Base-by-base conservation (phyloP, 2,888 invertebrate genomes). In the Thelaira solivaga region DNA sequence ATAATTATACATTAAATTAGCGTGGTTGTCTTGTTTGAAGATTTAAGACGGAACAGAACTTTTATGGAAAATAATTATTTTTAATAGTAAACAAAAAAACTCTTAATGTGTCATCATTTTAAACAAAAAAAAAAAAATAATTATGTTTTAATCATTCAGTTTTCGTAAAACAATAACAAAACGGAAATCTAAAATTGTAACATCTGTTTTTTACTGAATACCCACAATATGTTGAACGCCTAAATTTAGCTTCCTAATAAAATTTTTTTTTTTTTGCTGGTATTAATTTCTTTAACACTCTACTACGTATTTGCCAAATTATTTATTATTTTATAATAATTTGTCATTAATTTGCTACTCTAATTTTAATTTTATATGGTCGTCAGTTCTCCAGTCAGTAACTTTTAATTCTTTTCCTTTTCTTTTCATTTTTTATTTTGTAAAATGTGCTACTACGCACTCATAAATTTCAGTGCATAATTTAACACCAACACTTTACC, bases 301-400 rank as follows among this genome's bases (percentile, higher is more conserved):
- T 29, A 55, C 20, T 29, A n/a, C n/a, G n/a, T n/a, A 16, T 29
- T 20, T 39, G 18, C 24, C 6, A 31, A 10, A 34, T 51, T 45
- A 67, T 74, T 74, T 67, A 74, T 67, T 13, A n/a, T n/a, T n/a
- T n/a, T n/a, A 22, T 45, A 6, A 20, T 20, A 51, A 74, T 74
- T 67, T 74, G 65, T 61, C 74, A 61, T 74, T 51, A 74, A 74
- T 65, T 67, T 74, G 51, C 20, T 67, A 29, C 59, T 45, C 43
- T 67, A 26, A 61, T 43, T 61, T 39, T 36, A 20, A 6, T 18
- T 57, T 55, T 55, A 43, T 64, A 72, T 64, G 47, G 13, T 18
- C 13, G 1, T 24, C 31, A 16, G 4, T 41, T 53, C 6, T 59
- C 20, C 11, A n/a, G n/a, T n/a, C n/a, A n/a, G n/a, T n/a, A 11